phyloP scores from a whole-genome alignment of 1,140 invertebrate species.

The Lepidurus arcticus region DNA sequence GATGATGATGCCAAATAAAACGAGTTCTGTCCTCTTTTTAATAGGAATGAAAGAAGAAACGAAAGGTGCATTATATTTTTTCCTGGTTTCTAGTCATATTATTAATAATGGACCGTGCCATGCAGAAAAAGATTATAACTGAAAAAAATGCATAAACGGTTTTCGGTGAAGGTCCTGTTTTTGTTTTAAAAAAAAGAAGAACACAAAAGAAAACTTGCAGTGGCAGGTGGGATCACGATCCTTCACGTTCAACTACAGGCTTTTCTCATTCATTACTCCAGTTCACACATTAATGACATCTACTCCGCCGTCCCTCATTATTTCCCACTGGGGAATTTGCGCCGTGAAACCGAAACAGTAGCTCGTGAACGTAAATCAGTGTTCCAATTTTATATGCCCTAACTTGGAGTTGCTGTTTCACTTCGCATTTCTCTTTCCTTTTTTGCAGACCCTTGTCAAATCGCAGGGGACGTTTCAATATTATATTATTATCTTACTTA shows the following conservation, averaged over 20 bases:
- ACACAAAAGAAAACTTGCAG: neutral
- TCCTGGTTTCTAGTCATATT: neutral
- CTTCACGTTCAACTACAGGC: neutral
- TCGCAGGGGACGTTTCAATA: no score
- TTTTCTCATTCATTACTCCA: constrained; percentile 19
- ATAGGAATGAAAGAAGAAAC: neutral
- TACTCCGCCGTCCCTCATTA: neutral
- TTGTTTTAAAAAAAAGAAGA: neutral
- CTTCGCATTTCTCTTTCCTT: no score
- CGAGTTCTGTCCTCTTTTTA: neutral
- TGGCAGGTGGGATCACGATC: neutral
- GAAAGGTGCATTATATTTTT: neutral
- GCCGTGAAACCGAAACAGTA: neutral
- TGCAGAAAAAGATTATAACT: neutral
- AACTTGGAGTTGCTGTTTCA: no score
- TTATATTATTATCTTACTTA: no score
- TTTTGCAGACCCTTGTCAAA: no score
- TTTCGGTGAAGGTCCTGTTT: no score
- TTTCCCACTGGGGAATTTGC: constrained; percentile 7
- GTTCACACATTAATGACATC: constrained; percentile 18
- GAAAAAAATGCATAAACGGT: neutral
- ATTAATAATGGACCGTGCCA: neutral
- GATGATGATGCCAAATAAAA: constrained; percentile 19
- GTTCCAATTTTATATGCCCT: no score
- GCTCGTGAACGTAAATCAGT: no score